Base-by-base conservation (phyloP, 2,888 invertebrate species). In the Rotaria socialis region DNA sequence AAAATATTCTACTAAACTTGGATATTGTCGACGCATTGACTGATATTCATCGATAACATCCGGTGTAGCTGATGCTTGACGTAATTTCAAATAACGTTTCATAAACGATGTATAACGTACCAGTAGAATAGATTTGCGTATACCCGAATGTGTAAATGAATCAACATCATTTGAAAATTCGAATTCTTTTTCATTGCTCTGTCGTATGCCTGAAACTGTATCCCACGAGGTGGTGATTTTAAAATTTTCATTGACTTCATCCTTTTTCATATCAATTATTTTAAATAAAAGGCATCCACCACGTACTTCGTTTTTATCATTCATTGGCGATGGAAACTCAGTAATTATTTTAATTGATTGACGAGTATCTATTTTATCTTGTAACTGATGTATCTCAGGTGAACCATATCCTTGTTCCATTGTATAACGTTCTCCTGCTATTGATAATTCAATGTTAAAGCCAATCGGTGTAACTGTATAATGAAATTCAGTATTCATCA, bases 401-500 rank as follows among this genome's bases (percentile, higher is more conserved):
- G 80, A 80, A 11, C 80, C 80, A 80, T 80, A 80, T 24, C 80
- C 80, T 43, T 43, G 43, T 80, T 47, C 43, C 24, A 80, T 10
- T n/a, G 8, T 47, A 80, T 80, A 80, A 41, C 47, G 47, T 47
- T 47, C 47, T 6, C 24, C 43, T 4, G 5, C 0, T 11, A 80
- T 11, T 47, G 1, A 19, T 4, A 80, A 47, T 80, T 80, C 43
- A 47, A 80, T 80, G 47, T 80, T 80, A 80, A 80, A 80, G 24
- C 43, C 80, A 11, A 80, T 47, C 47, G 80, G 80, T 80, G 80
- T 80, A 22, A 80, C 80, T 19, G 80, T 80, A 80, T 80, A 80
- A 80, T 47, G 43, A 80, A 80, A 80, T 80, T 80, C 80, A 43
- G 80, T n/a, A 80, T 80, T 80, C 80, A 80, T 80, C n/a, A 80